phyloP scores from a whole-genome alignment of 37 sponge, comb jelly and placozoan genomes.

The Petrosia ficiformis region DNA sequence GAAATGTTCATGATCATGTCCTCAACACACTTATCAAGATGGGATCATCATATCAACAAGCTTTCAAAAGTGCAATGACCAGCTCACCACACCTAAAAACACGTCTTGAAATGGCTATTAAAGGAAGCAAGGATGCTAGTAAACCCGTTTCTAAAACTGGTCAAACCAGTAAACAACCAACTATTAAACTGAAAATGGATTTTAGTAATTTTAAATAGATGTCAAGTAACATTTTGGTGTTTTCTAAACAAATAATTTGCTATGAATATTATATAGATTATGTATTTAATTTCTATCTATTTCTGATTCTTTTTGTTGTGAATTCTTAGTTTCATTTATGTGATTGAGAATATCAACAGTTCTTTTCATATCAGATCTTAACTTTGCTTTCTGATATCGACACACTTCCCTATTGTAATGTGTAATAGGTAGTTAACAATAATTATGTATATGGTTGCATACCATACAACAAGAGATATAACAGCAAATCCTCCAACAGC shows the following conservation, averaged over 20 bases:
- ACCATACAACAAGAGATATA: constrained; percentile 55
- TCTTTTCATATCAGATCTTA: constrained; percentile 42
- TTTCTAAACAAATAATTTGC: no score
- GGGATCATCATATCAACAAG: constrained; percentile 72
- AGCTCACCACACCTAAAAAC: constrained; percentile 49
- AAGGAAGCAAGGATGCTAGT: constrained; percentile 14
- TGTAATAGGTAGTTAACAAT: neutral
- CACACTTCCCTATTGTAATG: constrained; percentile 49
- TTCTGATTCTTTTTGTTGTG: neutral
- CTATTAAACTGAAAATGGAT: constrained; percentile 85
- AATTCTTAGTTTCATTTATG: neutral
- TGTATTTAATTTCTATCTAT: no score
- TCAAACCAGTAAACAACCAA: constrained; percentile 23
- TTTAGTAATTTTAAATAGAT: constrained; percentile 78
- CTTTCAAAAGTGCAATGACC: constrained; percentile 66
- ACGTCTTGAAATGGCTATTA: constrained; percentile 72
- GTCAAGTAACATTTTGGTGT: no score
- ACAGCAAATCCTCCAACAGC: constrained; percentile 61
- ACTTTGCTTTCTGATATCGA: constrained; percentile 28
- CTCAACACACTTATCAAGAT: constrained; percentile 60
- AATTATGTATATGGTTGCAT: constrained; percentile 9
- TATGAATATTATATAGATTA: no score
- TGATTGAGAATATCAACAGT: constrained; percentile 26
- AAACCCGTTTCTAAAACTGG: neutral
- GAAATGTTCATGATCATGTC: constrained; percentile 32